phyloP scores from a whole-genome alignment of 1,140 invertebrate genomes.

The Zophobas atratus region DNA sequence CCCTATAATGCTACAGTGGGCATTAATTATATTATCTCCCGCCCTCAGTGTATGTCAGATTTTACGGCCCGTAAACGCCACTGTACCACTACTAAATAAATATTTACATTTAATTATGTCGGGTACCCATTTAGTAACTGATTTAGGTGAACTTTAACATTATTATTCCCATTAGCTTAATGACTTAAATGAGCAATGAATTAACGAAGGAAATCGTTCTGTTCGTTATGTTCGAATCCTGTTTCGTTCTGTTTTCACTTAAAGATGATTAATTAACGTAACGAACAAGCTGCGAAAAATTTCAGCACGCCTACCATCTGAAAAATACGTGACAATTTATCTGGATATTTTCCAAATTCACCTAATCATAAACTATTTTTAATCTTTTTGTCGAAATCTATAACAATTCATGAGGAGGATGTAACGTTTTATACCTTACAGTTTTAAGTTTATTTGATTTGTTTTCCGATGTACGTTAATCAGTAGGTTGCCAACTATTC shows the following conservation, averaged over 20 bases:
- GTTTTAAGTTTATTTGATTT: not conserved
- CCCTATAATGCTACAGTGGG: not conserved
- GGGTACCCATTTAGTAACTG: slow-evolving; percentile 25
- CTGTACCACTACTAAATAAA: slow-evolving; percentile 29
- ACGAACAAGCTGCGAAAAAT: not conserved
- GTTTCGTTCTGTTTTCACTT: slow-evolving; percentile 1
- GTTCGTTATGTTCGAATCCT: not conserved
- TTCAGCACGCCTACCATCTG: not conserved
- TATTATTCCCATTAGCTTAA: slow-evolving; percentile 30
- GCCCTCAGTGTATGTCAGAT: slow-evolving; percentile 28
- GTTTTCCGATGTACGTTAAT: not conserved
- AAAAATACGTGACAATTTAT: slow-evolving; percentile 33
- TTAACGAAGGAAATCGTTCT: not conserved
- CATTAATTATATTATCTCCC: slow-evolving; percentile 5
- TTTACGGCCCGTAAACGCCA: slow-evolving; percentile 34
- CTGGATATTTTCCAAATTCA: slow-evolving; percentile 35
- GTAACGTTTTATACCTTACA: not conserved
- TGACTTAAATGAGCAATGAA: not conserved
- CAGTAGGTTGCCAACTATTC: not conserved
- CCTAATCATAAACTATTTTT: slow-evolving; percentile 26
- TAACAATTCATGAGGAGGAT: not conserved
- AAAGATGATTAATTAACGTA: not conserved
- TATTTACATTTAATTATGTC: slow-evolving; percentile 33
- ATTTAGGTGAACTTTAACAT: slow-evolving; percentile 31
- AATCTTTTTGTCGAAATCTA: slow-evolving; percentile 20